Evolutionary conservation across 2,888 invertebrate genomes (phyloP), one percentile per base, ranked within the genome.

Genomic region (Campoplex capitator): DNA sequence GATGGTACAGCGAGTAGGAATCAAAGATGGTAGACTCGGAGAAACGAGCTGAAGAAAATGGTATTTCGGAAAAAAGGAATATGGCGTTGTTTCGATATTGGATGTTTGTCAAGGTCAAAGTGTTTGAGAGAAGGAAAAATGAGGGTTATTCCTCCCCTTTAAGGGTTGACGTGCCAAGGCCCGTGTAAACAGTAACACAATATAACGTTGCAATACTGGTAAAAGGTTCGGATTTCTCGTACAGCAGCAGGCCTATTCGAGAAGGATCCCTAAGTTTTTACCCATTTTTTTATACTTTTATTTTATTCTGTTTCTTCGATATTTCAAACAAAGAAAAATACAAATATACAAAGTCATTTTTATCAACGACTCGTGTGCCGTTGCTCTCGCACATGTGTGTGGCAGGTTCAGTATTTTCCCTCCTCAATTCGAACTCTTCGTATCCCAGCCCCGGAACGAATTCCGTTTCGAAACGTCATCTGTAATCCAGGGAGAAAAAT

Each of bases 381-480:
- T 54, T 32, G 51, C 35, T 73, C 35, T 23, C 23, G 2, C 28
- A 42, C 16, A 16, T 45, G 75, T 45, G 62, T 62, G 32, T 75
- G 45, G 18, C 62, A 45, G 62, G 23, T 75, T 71, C 75, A 75
- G 28, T 32, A 32, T 62, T 45, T 75, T 38, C 38, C 38, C 42
- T 45, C 4, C 28, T 45, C 18, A 28, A n/a, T 38, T 45, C 28
- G 23, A 32, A 62, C 62, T 16, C 32, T 32, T 18, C 56, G 23
- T 56, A 70, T 71, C 28, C 32, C 16, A 32, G 23, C 45, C 48
- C 16, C 16, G 16, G n/a, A 18, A n/a, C 67, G 42, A 67, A 67
- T 38, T 67, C 67, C n/a, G 9, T 67, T 67, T 67, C 9, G n/a
- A 42, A 38, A 38, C 18, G 67, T 38, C 67, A 67, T 42, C 67